Evolutionary conservation across 1,140 invertebrate genomes (phyloP).

Genomic region (Bombus sylvicola): DNA sequence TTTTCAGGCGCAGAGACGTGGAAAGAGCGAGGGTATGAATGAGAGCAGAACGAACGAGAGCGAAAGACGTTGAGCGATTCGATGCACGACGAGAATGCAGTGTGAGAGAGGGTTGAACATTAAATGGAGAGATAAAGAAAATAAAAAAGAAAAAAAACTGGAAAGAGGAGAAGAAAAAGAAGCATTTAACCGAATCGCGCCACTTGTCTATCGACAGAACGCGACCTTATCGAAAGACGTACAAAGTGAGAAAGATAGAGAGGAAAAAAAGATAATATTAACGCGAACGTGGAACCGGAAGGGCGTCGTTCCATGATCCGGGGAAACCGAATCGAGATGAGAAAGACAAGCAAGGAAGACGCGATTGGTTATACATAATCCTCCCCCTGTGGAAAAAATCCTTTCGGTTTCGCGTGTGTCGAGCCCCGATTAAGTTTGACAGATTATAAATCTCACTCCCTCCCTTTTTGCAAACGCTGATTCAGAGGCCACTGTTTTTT

Average conservation of each 20-base stretch:
- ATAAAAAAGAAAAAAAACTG: not conserved
- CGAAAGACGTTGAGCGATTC: not conserved
- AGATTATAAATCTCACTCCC: conserved; percentile 74
- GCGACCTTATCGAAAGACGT: conserved; percentile 66
- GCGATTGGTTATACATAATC: not conserved
- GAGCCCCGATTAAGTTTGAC: conserved; percentile 79
- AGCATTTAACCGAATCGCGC: conserved; percentile 45
- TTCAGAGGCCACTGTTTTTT: conserved; percentile 47
- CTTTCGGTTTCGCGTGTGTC: conserved; percentile 62
- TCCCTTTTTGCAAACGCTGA: conserved; percentile 53
- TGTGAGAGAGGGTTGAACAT: not conserved
- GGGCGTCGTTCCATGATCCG: not conserved
- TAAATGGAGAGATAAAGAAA: not conserved
- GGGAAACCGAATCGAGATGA: not conserved
- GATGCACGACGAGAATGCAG: not conserved
- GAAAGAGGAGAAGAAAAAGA: not conserved
- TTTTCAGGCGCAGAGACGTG: conserved; percentile 23
- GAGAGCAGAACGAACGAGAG: conserved; percentile 7
- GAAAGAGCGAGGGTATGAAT: conserved; percentile 12
- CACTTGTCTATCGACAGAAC: conserved; percentile 43
- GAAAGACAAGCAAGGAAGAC: not conserved
- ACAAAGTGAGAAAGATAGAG: conserved; percentile 57
- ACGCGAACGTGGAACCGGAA: conserved; percentile 42
- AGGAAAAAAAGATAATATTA: not conserved
- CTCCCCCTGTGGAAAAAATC: not conserved